Conservation (phyloP, 2,888 invertebrate genomes). For the Noctua pronuba region DNA sequence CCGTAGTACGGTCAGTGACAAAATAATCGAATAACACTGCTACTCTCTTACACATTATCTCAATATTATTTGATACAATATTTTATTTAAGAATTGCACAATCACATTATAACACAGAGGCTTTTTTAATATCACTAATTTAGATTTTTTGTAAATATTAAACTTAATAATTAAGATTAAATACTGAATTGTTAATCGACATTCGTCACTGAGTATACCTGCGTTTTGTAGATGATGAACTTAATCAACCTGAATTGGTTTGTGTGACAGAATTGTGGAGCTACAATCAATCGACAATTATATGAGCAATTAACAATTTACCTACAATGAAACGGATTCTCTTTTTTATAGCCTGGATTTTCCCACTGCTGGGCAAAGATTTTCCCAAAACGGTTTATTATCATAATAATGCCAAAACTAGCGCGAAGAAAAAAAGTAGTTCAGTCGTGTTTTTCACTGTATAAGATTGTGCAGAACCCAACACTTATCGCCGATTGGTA, state of each 20-base stretch:
- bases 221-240: background rate
- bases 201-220: background rate
- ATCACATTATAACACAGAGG: background rate
- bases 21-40: background rate
- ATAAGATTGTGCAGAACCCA: slow-evolving; percentile 7
- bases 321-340: background rate
- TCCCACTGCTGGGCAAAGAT: background rate
- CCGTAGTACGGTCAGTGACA: background rate
- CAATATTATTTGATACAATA: background rate
- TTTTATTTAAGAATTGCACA: background rate
- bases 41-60: background rate
- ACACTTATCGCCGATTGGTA: slow-evolving; percentile 36
- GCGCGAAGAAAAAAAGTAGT: background rate
- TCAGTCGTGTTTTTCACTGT: background rate
- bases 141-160: background rate
- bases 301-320: background rate
- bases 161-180: background rate
- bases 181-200: background rate
- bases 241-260: background rate
- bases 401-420: background rate
- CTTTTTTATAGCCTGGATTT: background rate
- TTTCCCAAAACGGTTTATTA: background rate
- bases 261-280: background rate
- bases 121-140: background rate
- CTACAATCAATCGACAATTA: background rate